Evolutionary conservation across 2,113 vertebrate genomes (phyloP).

Genomic region (Bufo gargarizans): DNA sequence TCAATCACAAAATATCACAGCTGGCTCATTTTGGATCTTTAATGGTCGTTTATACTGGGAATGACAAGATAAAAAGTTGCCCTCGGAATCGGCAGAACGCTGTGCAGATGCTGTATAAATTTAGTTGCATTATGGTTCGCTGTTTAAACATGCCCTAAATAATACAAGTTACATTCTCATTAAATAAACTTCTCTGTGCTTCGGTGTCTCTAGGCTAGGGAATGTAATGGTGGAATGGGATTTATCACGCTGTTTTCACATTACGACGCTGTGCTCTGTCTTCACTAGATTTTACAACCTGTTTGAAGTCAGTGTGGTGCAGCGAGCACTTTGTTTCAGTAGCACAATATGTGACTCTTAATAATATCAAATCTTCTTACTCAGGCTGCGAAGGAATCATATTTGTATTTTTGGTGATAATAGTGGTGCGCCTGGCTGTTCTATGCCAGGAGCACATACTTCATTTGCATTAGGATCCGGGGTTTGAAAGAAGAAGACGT

Average conservation of each 20-base stretch:
- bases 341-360: slow-evolving; percentile 46
- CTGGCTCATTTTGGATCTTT: slow-evolving; percentile 56
- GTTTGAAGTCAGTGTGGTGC: slow-evolving; percentile 48
- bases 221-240: slow-evolving; percentile 51
- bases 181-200: slow-evolving; percentile 53
- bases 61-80: slow-evolving; percentile 57
- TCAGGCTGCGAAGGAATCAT: slow-evolving; percentile 38
- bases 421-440: slow-evolving; percentile 32
- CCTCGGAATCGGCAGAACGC: slow-evolving; percentile 20
- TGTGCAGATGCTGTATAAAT: slow-evolving; percentile 58
- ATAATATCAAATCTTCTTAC: slow-evolving; percentile 42
- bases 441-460: slow-evolving; percentile 8
- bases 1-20: slow-evolving; percentile 53
- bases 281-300: slow-evolving; percentile 43
- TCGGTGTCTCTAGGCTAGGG: slow-evolving; percentile 53
- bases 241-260: slow-evolving; percentile 52
- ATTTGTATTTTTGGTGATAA: slow-evolving; percentile 48
- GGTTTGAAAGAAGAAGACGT: slow-evolving; percentile 23
- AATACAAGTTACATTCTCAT: slow-evolving; percentile 58
- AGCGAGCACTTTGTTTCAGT: slow-evolving; percentile 40
- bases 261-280: slow-evolving; percentile 43
- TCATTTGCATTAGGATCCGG: slow-evolving; percentile 3
- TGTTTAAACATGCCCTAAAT: slow-evolving; percentile 57
- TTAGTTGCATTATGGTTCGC: slow-evolving; percentile 47
- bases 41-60: slow-evolving; percentile 51